Percentiles rank a stretch among this genome's conserved stretches.
Conservation (phyloP, 2,113 vertebrate genomes). For the Apistogramma diplotaenia region DNA sequence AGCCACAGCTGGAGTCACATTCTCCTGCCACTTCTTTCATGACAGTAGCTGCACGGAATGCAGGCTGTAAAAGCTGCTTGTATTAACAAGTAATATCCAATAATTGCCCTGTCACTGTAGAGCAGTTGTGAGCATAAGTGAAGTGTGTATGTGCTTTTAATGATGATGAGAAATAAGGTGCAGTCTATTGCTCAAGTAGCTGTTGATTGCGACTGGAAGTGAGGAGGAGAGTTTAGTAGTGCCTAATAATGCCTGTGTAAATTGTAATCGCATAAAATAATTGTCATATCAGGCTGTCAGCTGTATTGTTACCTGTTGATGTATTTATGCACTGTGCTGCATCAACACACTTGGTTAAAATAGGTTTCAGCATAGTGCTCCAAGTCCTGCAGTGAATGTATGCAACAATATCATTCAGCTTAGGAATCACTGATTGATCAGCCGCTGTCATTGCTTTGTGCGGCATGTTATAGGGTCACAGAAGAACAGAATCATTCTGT, state of each 20-base stretch:
- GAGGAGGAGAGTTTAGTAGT: not conserved
- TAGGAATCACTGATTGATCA: not conserved
- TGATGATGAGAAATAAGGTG: not conserved
- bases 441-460: not conserved
- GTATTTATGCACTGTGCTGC: not conserved
- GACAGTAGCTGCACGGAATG: slow-evolving; percentile 7
- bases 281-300: not conserved
- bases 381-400: not conserved
- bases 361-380: not conserved
- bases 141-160: not conserved
- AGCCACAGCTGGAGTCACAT: slow-evolving; percentile 17
- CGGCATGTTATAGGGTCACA: not conserved
- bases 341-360: not conserved
- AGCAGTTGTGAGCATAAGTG: not conserved
- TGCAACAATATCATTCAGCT: not conserved
- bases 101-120: not conserved
- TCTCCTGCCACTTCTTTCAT: slow-evolving; percentile 10
- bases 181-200: not conserved
- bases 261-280: not conserved
- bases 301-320: not conserved
- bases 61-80: not conserved
- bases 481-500: not conserved
- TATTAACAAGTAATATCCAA: not conserved
- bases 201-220: not conserved
- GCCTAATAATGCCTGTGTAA: not conserved